Evolutionary conservation across 2,113 vertebrate genomes (phyloP).

Genomic region (Oreochromis niloticus): DNA sequence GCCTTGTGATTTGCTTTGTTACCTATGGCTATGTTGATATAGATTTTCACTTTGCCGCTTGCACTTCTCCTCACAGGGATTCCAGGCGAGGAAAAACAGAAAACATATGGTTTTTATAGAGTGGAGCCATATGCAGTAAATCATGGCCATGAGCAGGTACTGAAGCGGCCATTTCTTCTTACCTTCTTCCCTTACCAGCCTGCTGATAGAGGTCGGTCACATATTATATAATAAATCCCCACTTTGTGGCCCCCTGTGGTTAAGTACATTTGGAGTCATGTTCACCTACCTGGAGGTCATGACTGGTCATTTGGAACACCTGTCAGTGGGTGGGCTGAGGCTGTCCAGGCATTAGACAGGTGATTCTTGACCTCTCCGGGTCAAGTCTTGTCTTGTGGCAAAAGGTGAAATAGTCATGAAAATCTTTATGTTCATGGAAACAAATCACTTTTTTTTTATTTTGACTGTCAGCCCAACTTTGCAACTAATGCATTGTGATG

Average conservation of each 20-base stretch:
- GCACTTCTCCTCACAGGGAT: not conserved
- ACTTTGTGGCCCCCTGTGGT: not conserved
- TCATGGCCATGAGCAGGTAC: not conserved
- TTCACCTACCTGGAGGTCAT: not conserved
- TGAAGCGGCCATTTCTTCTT: not conserved
- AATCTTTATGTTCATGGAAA: not conserved
- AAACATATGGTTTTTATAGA: slow-evolving; percentile 9
- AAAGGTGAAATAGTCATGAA: not conserved
- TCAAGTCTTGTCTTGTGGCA: not conserved
- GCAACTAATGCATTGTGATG: not conserved
- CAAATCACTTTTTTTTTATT: not conserved
- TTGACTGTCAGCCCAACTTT: not conserved
- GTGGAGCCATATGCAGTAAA: not conserved
- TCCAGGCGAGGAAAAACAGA: not conserved
- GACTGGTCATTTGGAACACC: slow-evolving; percentile 31
- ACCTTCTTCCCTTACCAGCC: not conserved
- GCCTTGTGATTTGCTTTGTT: not conserved
- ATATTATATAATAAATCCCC: not conserved
- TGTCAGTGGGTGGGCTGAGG: slow-evolving; percentile 29
- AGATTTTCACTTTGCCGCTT: slow-evolving; percentile 12
- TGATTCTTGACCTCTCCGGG: slow-evolving; percentile 4
- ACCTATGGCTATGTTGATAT: slow-evolving; percentile 37
- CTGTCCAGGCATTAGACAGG: slow-evolving; percentile 33
- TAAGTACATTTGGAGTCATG: not conserved
- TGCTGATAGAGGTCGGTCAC: not conserved